Base-by-base conservation (phyloP, 2,888 invertebrate genomes). In the Nomada ruficornis region DNA sequence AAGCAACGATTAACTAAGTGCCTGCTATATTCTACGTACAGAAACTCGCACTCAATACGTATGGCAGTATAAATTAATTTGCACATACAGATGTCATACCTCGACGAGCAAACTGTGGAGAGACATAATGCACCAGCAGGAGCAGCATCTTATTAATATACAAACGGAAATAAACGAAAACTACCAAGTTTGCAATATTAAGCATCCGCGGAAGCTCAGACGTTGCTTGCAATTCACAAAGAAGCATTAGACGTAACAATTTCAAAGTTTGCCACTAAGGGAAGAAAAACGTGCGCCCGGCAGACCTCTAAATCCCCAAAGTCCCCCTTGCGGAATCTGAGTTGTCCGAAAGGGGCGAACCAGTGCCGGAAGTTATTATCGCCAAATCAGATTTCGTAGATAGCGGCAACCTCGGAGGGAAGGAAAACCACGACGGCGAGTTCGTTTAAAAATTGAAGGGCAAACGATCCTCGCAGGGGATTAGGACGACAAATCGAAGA, bases 361-460 rank as follows among this genome's bases (percentile, higher is more conserved):
- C 44, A 20, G 20, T 54, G 15, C 1, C 47, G 47, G 42, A 68
- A 67, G 59, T 67, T 80, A 67, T 76, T 54, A 26, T 62, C 54
- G 67, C 50, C 20, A 55, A 72, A 80, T 72, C 71, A 54, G 71
- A 57, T 80, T 72, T 23, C 62, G 5, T 7, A n/a, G 18, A 23
- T n/a, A 29, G 13, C 18, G 13, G 13, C 13, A 10, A 5, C n/a
- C 7, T 36, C 18, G 18, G 54, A 18, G 26, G 18, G 3, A 23
- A 26, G 11, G 15, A 23, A n/a, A 10, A 4, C 18, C 18, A 63
- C 26, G 20, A 23, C n/a, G 23, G 62, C 4, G 26, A 50, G 50
- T 55, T 55, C 11, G 20, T 47, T 63, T 23, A 29, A 72, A 67
- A 80, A 72, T 79, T 20, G 36, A 20, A 7, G 65, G 64, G 50